phyloP scores from a whole-genome alignment of 2,888 invertebrate genomes.

The Ophion ellenae region DNA sequence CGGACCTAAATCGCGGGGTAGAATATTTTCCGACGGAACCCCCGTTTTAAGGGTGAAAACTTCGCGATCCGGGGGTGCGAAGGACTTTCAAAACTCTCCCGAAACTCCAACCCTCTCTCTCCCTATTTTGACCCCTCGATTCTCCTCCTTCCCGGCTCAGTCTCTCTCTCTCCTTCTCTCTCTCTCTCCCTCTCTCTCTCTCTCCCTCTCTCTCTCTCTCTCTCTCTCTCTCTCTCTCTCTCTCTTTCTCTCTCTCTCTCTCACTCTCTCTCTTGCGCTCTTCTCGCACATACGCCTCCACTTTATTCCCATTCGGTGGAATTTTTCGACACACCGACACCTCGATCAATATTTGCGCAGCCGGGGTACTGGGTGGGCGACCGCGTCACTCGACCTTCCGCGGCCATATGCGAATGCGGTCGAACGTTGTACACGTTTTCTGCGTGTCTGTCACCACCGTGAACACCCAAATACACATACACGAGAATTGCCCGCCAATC shows the following conservation, averaged over 20 bases:
- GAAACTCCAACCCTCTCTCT: background rate
- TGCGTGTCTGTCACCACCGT: conserved; percentile 11
- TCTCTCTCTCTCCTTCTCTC: no score
- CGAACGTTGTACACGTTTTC: conserved; percentile 65
- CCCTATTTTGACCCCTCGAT: background rate
- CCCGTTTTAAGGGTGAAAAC: conserved; percentile 31
- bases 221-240: background rate
- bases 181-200: background rate
- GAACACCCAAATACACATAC: background rate
- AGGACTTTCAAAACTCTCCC: background rate
- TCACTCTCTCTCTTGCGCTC: conserved; percentile 27
- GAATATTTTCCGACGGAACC: background rate
- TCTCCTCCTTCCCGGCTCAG: background rate
- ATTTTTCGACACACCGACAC: conserved; percentile 82
- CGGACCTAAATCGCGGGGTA: conserved; percentile 19
- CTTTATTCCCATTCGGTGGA: conserved; percentile 81
- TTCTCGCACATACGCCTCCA: conserved; percentile 62
- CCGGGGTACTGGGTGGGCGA: conserved; percentile 78
- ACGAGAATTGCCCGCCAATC: conserved; percentile 6
- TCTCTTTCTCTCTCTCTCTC: background rate
- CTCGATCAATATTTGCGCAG: conserved; percentile 84
- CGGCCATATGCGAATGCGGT: conserved; percentile 81
- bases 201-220: background rate
- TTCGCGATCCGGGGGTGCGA: conserved; percentile 10
- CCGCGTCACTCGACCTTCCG: conserved; percentile 84